phyloP scores from a whole-genome alignment of 2,113 vertebrate genomes.

The Chaetodon trifascialis region DNA sequence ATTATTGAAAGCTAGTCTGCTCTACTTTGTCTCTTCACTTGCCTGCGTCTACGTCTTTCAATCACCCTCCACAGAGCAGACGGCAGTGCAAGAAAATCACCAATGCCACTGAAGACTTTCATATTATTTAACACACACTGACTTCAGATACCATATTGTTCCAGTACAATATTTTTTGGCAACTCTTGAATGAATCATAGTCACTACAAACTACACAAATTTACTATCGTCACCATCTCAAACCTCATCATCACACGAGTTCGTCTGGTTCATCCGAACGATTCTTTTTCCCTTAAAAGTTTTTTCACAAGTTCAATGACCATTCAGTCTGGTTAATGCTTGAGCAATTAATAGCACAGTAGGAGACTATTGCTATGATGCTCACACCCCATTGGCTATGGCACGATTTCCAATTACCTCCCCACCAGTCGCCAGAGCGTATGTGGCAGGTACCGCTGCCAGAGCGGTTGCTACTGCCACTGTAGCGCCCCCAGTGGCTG shows the following conservation, averaged over 20 bases:
- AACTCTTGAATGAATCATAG: constrained; percentile 73
- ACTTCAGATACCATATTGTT: constrained; percentile 42
- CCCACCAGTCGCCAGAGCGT: constrained; percentile 76
- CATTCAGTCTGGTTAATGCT: constrained; percentile 31
- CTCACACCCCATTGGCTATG: constrained; percentile 90
- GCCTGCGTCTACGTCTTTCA: constrained; percentile 18
- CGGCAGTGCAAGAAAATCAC: constrained; percentile 34
- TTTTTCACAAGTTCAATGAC: constrained; percentile 17
- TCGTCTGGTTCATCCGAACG: constrained; percentile 49
- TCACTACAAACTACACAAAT: constrained; percentile 57
- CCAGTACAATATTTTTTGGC: constrained; percentile 64
- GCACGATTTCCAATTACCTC: constrained; percentile 87
- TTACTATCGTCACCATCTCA: constrained; percentile 43
- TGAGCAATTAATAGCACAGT: constrained; percentile 31
- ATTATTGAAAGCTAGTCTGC: constrained; percentile 33
- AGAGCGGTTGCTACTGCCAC: constrained; percentile 82
- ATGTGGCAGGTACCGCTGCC: constrained; percentile 78
- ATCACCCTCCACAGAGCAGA: constrained; percentile 5
- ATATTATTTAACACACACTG: constrained; percentile 46
- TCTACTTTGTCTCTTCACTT: constrained; percentile 3
- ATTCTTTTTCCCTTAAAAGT: constrained; percentile 35
- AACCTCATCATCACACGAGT: constrained; percentile 34
- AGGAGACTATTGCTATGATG: constrained; percentile 63
- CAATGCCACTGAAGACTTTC: constrained; percentile 45
- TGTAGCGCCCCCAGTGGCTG: constrained; percentile 76